Evolutionary conservation across 2,888 invertebrate species (phyloP), one percentile per base, ranked within the genome.

Genomic region (Ectemnius lituratus): DNA sequence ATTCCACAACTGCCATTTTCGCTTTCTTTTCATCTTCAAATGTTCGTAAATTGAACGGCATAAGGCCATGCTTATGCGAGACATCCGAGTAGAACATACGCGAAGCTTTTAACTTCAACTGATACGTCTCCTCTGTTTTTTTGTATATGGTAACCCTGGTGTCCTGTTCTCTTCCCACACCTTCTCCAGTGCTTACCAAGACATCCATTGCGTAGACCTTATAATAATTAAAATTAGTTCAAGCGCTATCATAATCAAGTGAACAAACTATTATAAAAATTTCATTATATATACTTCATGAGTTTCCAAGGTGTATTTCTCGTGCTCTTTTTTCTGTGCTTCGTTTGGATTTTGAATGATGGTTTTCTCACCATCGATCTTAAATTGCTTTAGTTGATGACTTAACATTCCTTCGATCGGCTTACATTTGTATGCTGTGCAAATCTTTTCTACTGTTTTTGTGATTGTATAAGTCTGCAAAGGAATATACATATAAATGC

Each of bases 1-100:
- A 99, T 92, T 99, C 99, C 52, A 97, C 95, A 62, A 99, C 97
- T 63, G 99, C 99, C 95, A 99, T 96, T 90, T 98, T 96, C 49
- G 99, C 99, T 91, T 98, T 99, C 78, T 97, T 98, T 91, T 99
- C 99, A 90, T 99, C 99, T 86, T 98, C 98, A 90, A 98, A 98
- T 89, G 95, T 95, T 82, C 98, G 94, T 87, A 99, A 93, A 91
- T 99, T 98, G 92, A 99, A 99, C 23, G 99, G 99, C 99, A 99
- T 98, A 73, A 95, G 95, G 60, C 98, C 98, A 91, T 98, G 97
- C 92, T 97, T 98, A 89, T 96, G 95, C 88, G 96, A 95, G 28
- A 97, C 95, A 93, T 97, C 97, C 87, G 95, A 95, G 88, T 96
- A 96, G 89, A 97, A 96, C 92, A 94, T 96, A 91, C 99, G 95